A percentile compares a stretch with the other conserved stretches of the same genome.
Evolutionary conservation across 2,797 vertebrate genomes (phyloP).

Genomic region (Alcedo quadribrachys): DNA sequence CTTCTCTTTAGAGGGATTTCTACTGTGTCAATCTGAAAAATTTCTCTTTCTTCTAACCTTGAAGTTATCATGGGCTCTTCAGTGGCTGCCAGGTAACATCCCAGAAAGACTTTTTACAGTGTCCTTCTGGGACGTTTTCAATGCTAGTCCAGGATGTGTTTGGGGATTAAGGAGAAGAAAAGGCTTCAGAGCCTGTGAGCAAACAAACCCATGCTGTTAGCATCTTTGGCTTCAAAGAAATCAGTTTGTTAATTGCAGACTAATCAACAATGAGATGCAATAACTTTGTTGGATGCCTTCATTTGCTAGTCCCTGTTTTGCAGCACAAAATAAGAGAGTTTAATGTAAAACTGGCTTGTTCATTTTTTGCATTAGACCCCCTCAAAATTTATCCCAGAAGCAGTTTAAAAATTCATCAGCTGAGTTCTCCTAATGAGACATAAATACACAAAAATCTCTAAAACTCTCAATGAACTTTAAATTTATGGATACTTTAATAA

Average conservation of each 20-base stretch:
- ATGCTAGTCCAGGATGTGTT: neutral
- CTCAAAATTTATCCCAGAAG: neutral
- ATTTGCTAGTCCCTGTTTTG: neutral
- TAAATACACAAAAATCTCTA: neutral
- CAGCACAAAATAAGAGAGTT: neutral
- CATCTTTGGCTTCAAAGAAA: neutral
- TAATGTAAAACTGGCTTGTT: neutral
- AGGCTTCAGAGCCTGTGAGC: neutral
- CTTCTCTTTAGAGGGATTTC: neutral
- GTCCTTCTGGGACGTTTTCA: neutral
- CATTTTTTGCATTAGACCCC: neutral
- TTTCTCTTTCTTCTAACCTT: neutral
- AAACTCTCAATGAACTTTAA: constrained; percentile 18
- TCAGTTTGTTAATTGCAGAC: neutral
- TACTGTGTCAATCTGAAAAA: neutral
- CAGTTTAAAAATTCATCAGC: neutral
- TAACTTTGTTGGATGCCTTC: neutral
- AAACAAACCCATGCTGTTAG: neutral
- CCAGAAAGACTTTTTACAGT: neutral
- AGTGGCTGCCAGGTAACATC: neutral
- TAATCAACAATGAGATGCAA: neutral
- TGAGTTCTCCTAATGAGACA: neutral
- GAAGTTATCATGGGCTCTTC: neutral
- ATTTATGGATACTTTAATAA: constrained; percentile 35
- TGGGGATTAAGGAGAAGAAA: neutral